A percentile compares a stretch with the other conserved stretches of the same genome.
Evolutionary conservation across 2,113 vertebrate species (phyloP).

Genomic region (Callithrix jacchus): DNA sequence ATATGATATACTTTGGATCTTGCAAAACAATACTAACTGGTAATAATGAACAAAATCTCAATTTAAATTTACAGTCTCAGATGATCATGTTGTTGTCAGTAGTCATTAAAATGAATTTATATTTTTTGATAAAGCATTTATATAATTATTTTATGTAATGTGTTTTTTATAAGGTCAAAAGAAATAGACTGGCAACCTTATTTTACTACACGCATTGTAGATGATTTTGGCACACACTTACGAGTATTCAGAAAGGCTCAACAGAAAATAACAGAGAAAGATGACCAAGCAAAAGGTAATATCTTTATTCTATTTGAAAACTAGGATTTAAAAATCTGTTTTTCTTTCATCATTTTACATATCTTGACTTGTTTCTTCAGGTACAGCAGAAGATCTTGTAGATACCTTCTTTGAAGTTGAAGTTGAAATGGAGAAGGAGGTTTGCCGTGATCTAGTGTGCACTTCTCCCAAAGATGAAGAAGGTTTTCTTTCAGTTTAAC

Average conservation of each 20-base stretch:
- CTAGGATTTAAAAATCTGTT: not conserved
- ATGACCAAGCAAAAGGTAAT: conserved; percentile 93
- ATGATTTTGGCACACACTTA: conserved; percentile 98
- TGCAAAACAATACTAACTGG: conserved; percentile 17
- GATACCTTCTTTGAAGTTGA: conserved; percentile 98
- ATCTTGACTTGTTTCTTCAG: conserved; percentile 74
- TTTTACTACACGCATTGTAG: conserved; percentile 97
- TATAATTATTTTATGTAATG: conserved; percentile 28
- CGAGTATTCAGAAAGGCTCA: conserved; percentile 98
- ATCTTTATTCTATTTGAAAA: conserved; percentile 11
- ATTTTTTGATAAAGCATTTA: conserved; percentile 12
- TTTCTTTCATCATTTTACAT: not conserved
- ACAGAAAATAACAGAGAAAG: conserved; percentile 93
- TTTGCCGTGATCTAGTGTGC: conserved; percentile 97
- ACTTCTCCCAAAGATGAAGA: conserved; percentile 97
- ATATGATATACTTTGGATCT: not conserved
- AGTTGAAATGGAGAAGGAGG: conserved; percentile 98
- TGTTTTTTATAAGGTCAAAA: conserved; percentile 91
- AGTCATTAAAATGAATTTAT: conserved; percentile 34
- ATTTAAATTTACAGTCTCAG: not conserved
- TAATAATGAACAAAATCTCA: not conserved
- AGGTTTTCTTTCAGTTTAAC: conserved; percentile 85
- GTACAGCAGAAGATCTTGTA: conserved; percentile 94
- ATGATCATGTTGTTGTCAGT: conserved; percentile 3
- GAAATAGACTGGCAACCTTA: conserved; percentile 99